Evolutionary conservation across 2,797 vertebrate genomes (phyloP).

Genomic region (Heliangelus exortis): DNA sequence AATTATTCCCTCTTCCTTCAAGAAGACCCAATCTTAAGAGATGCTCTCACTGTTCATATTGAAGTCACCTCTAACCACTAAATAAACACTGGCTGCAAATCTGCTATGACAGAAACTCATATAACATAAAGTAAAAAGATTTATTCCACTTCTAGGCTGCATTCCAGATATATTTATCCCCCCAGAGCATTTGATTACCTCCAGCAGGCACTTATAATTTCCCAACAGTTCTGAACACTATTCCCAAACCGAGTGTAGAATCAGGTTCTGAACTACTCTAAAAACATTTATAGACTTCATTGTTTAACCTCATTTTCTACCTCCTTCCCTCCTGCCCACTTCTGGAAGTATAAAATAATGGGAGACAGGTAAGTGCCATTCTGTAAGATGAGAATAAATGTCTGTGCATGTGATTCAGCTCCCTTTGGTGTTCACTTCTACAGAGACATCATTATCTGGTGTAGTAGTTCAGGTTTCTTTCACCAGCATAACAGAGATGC

Average conservation of each 20-base stretch:
- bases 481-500: not conserved
- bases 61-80: not conserved
- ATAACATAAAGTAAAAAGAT: not conserved
- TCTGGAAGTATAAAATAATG: not conserved
- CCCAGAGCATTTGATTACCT: not conserved
- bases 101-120: not conserved
- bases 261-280: not conserved
- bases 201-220: not conserved
- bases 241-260: not conserved
- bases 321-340: not conserved
- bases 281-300: not conserved
- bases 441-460: not conserved
- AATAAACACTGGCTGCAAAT: not conserved
- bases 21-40: not conserved
- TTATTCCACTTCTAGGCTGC: not conserved
- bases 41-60: not conserved
- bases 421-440: not conserved
- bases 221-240: not conserved
- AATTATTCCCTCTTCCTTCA: not conserved
- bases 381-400: not conserved
- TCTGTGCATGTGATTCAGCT: not conserved
- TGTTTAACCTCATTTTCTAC: not conserved
- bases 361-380: not conserved
- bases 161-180: not conserved
- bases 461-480: not conserved